Percentiles rank a stretch among this genome's conserved stretches.
phyloP scores from a whole-genome alignment of 2,797 vertebrate species.

The Gymnodraco acuticeps region DNA sequence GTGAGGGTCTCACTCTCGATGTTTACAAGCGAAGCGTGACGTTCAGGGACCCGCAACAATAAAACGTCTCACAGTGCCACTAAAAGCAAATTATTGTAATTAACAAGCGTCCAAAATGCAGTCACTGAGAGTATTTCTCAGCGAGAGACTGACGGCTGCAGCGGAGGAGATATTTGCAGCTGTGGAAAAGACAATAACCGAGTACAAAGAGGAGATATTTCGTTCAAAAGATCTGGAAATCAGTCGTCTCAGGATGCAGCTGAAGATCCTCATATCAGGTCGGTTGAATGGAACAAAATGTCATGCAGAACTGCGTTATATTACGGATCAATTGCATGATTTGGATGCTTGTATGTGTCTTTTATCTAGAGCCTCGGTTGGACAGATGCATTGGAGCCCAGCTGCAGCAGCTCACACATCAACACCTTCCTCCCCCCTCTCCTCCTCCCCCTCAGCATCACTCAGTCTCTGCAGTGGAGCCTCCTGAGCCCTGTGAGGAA shows the following conservation, averaged over 20 bases:
- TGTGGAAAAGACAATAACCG: slow-evolving; percentile 74
- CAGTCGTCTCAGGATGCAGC: slow-evolving; percentile 73
- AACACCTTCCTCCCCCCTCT: slow-evolving; percentile 40
- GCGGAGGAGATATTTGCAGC: slow-evolving; percentile 80
- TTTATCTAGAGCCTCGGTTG: slow-evolving; percentile 43
- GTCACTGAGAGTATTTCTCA: slow-evolving; percentile 71
- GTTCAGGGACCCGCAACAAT: slow-evolving; percentile 51
- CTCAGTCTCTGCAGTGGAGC: slow-evolving; percentile 51
- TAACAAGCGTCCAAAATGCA: slow-evolving; percentile 28
- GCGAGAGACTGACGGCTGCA: slow-evolving; percentile 67
- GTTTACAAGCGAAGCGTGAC: slow-evolving; percentile 83
- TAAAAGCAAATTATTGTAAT: rapidly evolving
- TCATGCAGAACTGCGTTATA: neutral
- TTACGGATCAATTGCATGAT: neutral
- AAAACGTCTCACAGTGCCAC: slow-evolving; percentile 14
- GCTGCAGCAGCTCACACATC: slow-evolving; percentile 58
- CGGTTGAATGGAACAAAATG: slow-evolving; percentile 29
- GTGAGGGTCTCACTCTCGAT: slow-evolving; percentile 47
- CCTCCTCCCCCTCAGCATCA: slow-evolving; percentile 44
- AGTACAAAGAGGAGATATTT: slow-evolving; percentile 78
- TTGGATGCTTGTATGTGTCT: neutral
- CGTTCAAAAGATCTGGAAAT: slow-evolving; percentile 79
- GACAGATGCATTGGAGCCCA: slow-evolving; percentile 57
- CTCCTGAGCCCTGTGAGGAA: slow-evolving; percentile 54
- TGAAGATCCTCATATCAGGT: slow-evolving; percentile 77